A percentile compares a stretch with the other conserved stretches of the same genome.
These are phyloP conservation scores for Sphaeramia orbicularis DNA, from an alignment of 2,797 vertebrate genomes.

Conservation along the genomic window DNA sequence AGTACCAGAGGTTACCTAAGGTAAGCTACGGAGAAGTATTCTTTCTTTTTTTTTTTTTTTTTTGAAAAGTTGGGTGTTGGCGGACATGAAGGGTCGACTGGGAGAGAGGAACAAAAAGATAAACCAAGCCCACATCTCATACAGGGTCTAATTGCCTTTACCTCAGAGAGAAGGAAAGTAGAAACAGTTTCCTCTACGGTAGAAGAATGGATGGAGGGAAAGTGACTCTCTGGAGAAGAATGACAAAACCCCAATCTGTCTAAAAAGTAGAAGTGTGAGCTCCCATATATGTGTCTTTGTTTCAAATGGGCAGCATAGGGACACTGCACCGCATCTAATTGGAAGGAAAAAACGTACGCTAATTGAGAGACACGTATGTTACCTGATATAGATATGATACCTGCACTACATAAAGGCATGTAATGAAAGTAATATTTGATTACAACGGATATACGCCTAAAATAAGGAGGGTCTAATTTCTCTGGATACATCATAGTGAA, in stretches of 20 bases:
- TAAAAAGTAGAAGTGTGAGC: conserved; percentile 37
- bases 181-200: conserved; percentile 38
- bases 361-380: background rate
- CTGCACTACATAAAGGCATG: background rate
- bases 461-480: too few relatives aligned
- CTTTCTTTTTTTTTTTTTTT: conserved; percentile 58
- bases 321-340: background rate
- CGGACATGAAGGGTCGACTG: conserved; percentile 32
- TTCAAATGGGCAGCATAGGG: conserved; percentile 15
- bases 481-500: too few relatives aligned
- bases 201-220: conserved; percentile 42
- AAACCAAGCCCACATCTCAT: conserved; percentile 62
- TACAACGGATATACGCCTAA: background rate
- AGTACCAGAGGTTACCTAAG: conserved; percentile 25
- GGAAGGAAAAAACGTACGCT: conserved; percentile 10
- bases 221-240: conserved; percentile 69
- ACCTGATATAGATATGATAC: too few relatives aligned
- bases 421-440: background rate
- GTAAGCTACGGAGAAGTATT: conserved; percentile 27
- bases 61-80: conserved; percentile 42
- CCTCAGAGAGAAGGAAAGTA: conserved; percentile 47
- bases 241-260: conserved; percentile 76
- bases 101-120: conserved; percentile 48
- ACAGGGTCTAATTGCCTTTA: conserved; percentile 80
- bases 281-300: conserved; percentile 14